phyloP scores from a whole-genome alignment of 2,797 vertebrate species.

The Poliocrania exsul region DNA sequence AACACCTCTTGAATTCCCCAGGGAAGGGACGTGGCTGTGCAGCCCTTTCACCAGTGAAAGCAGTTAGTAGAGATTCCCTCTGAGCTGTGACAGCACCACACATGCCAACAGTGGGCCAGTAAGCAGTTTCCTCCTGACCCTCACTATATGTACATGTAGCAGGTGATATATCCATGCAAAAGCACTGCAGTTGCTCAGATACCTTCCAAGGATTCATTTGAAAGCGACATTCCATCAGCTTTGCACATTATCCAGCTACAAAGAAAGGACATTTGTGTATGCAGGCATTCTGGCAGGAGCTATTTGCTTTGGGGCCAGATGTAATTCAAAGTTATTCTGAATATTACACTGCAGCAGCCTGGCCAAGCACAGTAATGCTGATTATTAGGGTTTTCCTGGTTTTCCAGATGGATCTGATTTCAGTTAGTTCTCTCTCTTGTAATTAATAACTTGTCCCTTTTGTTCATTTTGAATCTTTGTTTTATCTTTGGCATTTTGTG shows the following conservation, averaged over 20 bases:
- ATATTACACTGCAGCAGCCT: conserved; percentile 39
- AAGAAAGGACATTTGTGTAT: neutral
- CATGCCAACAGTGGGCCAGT: neutral
- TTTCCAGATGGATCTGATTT: conserved; percentile 60
- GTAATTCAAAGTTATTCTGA: conserved; percentile 51
- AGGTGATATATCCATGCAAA: neutral
- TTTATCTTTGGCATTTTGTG: conserved; percentile 2
- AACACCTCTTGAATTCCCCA: neutral
- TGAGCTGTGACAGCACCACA: neutral
- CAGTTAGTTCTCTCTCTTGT: neutral
- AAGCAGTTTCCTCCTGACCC: neutral
- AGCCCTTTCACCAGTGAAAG: neutral
- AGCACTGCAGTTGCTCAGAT: neutral
- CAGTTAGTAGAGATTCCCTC: neutral
- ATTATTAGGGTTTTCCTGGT: conserved; percentile 59
- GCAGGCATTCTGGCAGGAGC: conserved; percentile 52
- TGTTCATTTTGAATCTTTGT: neutral
- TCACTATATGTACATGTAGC: neutral
- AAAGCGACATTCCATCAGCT: conserved; percentile 17
- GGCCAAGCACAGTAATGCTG: conserved; percentile 52
- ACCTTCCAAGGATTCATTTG: neutral
- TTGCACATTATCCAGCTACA: conserved; percentile 34
- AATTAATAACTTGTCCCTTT: conserved; percentile 54
- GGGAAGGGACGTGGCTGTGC: neutral
- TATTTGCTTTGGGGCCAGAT: conserved; percentile 42